Base-by-base conservation (phyloP, 2,113 vertebrate genomes). In the Rhinoptilus africanus region DNA sequence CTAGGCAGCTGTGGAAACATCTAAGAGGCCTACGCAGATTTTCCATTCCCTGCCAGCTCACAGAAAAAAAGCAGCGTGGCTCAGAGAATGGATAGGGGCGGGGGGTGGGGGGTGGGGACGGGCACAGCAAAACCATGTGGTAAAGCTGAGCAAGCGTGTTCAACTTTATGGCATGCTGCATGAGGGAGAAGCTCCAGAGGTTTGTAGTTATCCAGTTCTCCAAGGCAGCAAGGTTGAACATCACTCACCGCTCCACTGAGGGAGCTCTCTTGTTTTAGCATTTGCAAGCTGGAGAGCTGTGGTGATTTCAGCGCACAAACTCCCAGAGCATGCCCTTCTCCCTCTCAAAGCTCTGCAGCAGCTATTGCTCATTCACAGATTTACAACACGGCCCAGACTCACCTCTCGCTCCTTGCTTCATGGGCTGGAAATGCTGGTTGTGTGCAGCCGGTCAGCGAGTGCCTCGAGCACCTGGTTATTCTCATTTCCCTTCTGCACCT, bases 11-110 rank as follows among this genome's bases (percentile, higher is more conserved):
- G 68, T 69, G 59, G 71, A 91, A 95, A 91, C 22, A 13, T 23
- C 14, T 19, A 72, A 90, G 71, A 85, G 78, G 48, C 48, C 50
- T 62, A 63, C 18, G 32, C 8, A 85, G 62, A 50, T 57, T 77
- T 96, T 68, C 32, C 35, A 28, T 88, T 92, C 88, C 37, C 68
- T 88, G 24, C n/a, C 88, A 96, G 41, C 19, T 91, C 75, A 56
- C 39, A 72, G 43, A 89, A 77, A 53, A 19, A 80, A 88, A 90
- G 27, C 30, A 86, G 24, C 0, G 0, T 60, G 71, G 8, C 76
- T 66, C 37, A 60, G 50, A 60, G 54, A 89, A 69, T n/a, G n/a
- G n/a, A n/a, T n/a, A n/a, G n/a, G n/a, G n/a, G n/a, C n/a, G n/a
- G n/a, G n/a, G n/a, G n/a, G n/a, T n/a, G n/a, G n/a, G n/a, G 19